Percentiles rank a stretch among this genome's conserved stretches.
Conservation (phyloP, 2,113 vertebrate species). For the Phoenicopterus ruber region DNA sequence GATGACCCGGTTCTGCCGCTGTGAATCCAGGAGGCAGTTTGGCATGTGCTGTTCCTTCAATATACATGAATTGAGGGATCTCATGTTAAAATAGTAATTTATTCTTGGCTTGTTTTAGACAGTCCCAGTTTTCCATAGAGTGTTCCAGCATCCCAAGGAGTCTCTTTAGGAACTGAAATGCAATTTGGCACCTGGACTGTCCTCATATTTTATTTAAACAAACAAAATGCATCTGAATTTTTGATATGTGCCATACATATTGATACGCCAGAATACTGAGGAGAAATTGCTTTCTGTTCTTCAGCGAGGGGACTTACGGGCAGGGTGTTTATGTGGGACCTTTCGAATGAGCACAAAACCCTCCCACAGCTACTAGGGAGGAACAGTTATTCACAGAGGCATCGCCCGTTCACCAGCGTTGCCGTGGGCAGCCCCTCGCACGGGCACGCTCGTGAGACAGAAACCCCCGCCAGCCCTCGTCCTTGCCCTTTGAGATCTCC, state of each 20-base stretch:
- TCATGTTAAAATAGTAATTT: not conserved
- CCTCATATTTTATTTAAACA: not conserved
- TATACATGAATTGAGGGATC: accelerated
- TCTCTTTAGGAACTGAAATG: not conserved
- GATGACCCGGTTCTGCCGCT: too few relatives aligned
- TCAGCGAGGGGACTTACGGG: not conserved
- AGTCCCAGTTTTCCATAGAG: not conserved
- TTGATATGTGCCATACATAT: not conserved
- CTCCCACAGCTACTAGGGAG: not conserved
- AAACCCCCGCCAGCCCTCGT: accelerated
- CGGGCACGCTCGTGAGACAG: accelerated
- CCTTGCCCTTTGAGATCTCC: not conserved
- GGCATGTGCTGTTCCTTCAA: not conserved
- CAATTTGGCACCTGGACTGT: not conserved
- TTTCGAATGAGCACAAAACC: not conserved
- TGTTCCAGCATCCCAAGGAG: not conserved
- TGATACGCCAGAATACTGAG: not conserved
- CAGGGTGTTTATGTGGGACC: accelerated
- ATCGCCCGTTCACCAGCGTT: too few relatives aligned
- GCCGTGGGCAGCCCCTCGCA: not conserved
- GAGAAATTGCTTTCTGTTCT: not conserved
- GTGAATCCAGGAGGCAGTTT: not conserved
- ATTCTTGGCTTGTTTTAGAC: not conserved
- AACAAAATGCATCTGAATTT: not conserved
- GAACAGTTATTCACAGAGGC: not conserved